These are phyloP conservation scores for Mamestra configurata DNA, from an alignment of 1,140 invertebrate species.

Conservation along the genomic window DNA sequence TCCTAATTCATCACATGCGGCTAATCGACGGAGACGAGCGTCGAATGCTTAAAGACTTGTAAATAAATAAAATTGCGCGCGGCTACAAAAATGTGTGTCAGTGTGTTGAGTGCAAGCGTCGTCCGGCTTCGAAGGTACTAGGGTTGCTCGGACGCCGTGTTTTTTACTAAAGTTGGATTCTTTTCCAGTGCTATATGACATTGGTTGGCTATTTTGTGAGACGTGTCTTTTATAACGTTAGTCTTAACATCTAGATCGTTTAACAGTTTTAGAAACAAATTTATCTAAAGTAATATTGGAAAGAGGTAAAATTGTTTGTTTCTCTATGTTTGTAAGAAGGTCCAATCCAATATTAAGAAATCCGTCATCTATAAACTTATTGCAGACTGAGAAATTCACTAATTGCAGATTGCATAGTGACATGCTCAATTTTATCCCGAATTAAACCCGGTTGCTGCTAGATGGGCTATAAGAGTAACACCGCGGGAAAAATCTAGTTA, in stretches of 20 bases:
- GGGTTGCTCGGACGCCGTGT: conserved; percentile 31
- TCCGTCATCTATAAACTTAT: too few relatives aligned
- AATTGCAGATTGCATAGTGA: too few relatives aligned
- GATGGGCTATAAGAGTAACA: too few relatives aligned
- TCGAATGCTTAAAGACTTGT: conserved; percentile 76
- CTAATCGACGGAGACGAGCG: conserved; percentile 71
- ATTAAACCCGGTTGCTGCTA: too few relatives aligned
- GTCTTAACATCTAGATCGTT: too few relatives aligned
- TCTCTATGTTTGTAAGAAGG: too few relatives aligned
- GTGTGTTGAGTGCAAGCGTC: conserved; percentile 72
- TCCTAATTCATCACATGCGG: conserved; percentile 72
- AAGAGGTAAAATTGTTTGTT: too few relatives aligned
- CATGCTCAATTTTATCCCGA: too few relatives aligned
- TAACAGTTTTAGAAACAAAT: too few relatives aligned
- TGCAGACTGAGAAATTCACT: too few relatives aligned
- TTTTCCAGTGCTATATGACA: neutral
- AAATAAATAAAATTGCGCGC: conserved; percentile 79
- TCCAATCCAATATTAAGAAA: too few relatives aligned
- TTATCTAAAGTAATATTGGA: neutral
- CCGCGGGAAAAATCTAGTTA: too few relatives aligned
- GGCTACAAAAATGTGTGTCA: conserved; percentile 81
- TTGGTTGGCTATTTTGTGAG: neutral
- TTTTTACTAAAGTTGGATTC: conserved; percentile 6
- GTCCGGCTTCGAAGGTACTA: conserved; percentile 59
- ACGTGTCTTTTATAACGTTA: neutral